phyloP scores from a whole-genome alignment of 2,888 invertebrate species.

The Sussaba pulchella region DNA sequence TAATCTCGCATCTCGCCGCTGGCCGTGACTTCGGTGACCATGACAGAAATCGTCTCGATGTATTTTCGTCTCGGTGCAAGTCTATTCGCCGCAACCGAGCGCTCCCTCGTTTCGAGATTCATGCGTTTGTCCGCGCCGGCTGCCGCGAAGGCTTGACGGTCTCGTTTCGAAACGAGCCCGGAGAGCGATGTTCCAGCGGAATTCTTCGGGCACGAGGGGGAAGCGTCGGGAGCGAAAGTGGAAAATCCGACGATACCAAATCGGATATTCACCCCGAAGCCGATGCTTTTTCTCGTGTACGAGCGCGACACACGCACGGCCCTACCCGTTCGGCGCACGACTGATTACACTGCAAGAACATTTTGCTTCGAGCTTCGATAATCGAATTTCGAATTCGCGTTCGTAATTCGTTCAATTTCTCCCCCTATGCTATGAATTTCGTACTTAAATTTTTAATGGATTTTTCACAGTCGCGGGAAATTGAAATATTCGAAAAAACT shows the following conservation, averaged over 20 bases:
- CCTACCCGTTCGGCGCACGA: no score
- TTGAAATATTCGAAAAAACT: no score
- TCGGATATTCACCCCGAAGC: conserved; percentile 64
- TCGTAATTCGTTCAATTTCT: conserved; percentile 44
- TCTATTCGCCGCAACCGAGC: conserved; percentile 26
- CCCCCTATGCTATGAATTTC: conserved; percentile 29
- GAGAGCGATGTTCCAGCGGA: conserved; percentile 48
- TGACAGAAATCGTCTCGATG: conserved; percentile 64
- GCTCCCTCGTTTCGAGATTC: conserved; percentile 47
- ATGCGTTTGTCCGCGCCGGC: conserved; percentile 40
- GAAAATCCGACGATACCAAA: conserved; percentile 57
- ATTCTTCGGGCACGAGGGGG: conserved; percentile 64
- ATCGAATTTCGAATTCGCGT: conserved; percentile 55
- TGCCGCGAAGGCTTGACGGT: not conserved
- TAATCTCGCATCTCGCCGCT: conserved; percentile 55
- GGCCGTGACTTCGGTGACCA: conserved; percentile 67
- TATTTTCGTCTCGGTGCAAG: conserved; percentile 61
- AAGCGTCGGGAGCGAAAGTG: conserved; percentile 31
- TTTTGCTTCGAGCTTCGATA: conserved; percentile 62
- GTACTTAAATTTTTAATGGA: not conserved
- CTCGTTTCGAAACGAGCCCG: conserved; percentile 55
- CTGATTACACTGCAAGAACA: conserved; percentile 18
- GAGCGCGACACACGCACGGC: conserved; percentile 31
- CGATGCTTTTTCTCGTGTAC: conserved; percentile 4
- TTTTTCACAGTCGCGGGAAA: no score